A percentile compares a stretch with the other conserved stretches of the same genome.
These are phyloP conservation scores for Pygoscelis antarcticus DNA, from an alignment of 2,113 vertebrate species.

Conservation along the genomic window DNA sequence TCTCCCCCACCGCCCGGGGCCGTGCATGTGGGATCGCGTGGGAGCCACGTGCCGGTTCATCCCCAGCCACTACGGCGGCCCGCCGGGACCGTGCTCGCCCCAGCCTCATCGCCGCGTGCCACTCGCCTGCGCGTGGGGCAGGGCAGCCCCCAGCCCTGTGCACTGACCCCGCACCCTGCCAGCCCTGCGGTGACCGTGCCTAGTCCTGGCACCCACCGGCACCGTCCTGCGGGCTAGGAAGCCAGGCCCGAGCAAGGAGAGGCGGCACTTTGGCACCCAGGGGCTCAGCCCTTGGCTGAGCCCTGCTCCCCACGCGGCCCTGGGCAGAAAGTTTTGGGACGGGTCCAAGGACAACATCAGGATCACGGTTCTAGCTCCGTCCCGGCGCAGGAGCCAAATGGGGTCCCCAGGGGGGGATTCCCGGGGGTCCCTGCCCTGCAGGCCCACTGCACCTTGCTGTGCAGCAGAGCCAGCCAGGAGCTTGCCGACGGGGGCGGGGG, in stretches of 20 bases:
- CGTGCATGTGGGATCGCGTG: rapidly evolving
- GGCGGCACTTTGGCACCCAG: rapidly evolving
- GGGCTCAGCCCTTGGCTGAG: rapidly evolving
- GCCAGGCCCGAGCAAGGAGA: neutral
- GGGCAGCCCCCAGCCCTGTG: neutral
- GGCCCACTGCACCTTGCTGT: neutral
- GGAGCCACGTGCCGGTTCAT: rapidly evolving
- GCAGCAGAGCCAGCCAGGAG: neutral
- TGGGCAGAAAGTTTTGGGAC: neutral
- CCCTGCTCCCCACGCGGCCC: rapidly evolving
- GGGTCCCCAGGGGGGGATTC: neutral
- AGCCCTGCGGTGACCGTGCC: neutral
- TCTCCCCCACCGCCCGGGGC: neutral
- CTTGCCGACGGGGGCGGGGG: neutral
- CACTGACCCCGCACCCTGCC: too few relatives aligned
- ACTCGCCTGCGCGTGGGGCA: rapidly evolving
- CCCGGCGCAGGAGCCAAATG: neutral
- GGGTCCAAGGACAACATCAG: neutral
- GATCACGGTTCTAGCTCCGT: neutral
- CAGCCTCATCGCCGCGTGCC: neutral
- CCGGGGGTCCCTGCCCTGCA: neutral
- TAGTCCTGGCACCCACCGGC: neutral
- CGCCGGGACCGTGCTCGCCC: rapidly evolving
- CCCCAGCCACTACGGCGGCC: rapidly evolving
- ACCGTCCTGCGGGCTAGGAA: rapidly evolving